Evolutionary conservation across 2,888 invertebrate genomes (phyloP), one percentile per base, ranked within the genome.

Genomic region (Acrobasis repandana): DNA sequence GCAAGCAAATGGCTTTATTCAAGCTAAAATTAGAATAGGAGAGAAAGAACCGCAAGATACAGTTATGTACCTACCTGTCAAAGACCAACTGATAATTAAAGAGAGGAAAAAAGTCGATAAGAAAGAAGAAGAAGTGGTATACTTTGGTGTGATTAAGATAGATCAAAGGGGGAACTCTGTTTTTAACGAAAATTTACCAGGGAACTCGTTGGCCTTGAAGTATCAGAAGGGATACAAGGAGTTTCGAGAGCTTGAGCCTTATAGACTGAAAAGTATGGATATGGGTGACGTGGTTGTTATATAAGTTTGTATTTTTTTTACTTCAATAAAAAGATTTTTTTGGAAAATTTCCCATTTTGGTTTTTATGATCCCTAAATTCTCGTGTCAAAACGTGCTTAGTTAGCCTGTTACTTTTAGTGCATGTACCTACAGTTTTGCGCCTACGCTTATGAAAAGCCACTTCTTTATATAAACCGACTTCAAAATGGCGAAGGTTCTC

Each of bases 141-240:
- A 86, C 66, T 91, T 90, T 70, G 92, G 92, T 0, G 75, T 91
- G 0, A 77, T 92, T 0, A 89, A 86, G 67, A 66, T 92, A 9
- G 75, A 78, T 67, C 60, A 73, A 0, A 69, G 73, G 57, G 89
- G 89, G 0, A 75, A 86, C 67, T 89, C 89, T 0, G 54, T 85
- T 0, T 87, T 86, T 49, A 85, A 82, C 56, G 78, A 71, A 1
- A 81, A 74, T 0, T 56, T 75, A 38, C 88, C 89, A 0, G 69
- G 68, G 10, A 78, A 91, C 70, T 91, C 92, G 8, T 73, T 90
- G 2, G 92, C 92, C 1, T 68, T 92, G 61, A 87, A 79, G 67
- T 90, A 90, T 66, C 90, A 92, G 62, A 90, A 85, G 64, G 92
- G 92, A 0, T 92, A 82, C 50, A 82, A 80, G 50, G 79, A 85